Evolutionary conservation across 1,140 invertebrate genomes (phyloP).

Genomic region (Idris sp.): DNA sequence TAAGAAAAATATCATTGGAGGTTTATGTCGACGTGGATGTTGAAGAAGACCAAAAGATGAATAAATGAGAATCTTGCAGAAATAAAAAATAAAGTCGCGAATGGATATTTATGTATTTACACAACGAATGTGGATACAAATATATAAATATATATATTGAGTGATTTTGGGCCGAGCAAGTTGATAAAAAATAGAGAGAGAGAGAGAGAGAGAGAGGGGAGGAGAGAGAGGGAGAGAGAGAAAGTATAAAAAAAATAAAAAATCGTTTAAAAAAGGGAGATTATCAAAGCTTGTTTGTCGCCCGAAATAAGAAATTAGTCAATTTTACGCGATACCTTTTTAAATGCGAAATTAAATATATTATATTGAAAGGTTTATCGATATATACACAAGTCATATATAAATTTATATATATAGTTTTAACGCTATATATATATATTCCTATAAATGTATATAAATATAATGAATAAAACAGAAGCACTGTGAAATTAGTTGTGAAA

Average conservation of each 20-base stretch:
- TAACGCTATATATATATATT: conserved; percentile 55
- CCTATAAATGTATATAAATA: conserved; percentile 58
- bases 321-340: conserved; percentile 74
- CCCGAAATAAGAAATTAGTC: conserved; percentile 70
- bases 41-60: background rate
- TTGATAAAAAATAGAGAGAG: no score
- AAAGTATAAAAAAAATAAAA: no score
- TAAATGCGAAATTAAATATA: conserved; percentile 68
- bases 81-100: conserved; percentile 10
- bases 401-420: conserved; percentile 33
- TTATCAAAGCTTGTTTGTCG: conserved; percentile 64
- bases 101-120: conserved; percentile 55
- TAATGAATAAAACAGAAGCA: conserved; percentile 22
- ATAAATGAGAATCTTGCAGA: conserved; percentile 12
- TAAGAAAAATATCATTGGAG: conserved; percentile 15
- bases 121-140: conserved; percentile 55
- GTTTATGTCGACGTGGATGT: conserved; percentile 15
- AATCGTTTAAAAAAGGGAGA: background rate
- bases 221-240: no score
- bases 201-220: no score
- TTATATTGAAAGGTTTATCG: conserved; percentile 65
- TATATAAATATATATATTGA: conserved; percentile 50
- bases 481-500: conserved; percentile 25
- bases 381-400: conserved; percentile 33
- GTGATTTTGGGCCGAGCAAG: conserved; percentile 36